Percentiles rank a stretch among this genome's conserved stretches.
phyloP scores from a whole-genome alignment of 2,113 vertebrate species.

The Tragelaphus strepsiceros region DNA sequence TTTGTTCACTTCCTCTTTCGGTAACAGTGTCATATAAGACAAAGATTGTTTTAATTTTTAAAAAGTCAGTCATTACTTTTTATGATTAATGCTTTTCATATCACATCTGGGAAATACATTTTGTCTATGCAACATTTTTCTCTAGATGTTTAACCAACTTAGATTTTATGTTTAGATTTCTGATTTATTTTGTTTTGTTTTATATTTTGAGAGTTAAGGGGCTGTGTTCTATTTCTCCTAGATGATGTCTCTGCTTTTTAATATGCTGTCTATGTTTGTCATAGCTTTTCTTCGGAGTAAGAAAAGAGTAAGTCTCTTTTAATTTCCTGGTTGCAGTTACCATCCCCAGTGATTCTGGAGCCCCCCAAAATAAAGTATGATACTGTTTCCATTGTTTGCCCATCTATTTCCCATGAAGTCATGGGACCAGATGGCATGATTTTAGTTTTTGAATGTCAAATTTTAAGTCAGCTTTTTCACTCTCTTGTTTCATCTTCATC shows the following conservation, averaged over 20 bases:
- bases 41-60: neutral
- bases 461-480: neutral
- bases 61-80: neutral
- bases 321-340: neutral
- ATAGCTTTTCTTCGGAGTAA: neutral
- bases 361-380: accelerated
- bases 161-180: neutral
- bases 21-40: neutral
- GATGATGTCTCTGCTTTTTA: neutral
- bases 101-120: neutral
- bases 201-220: neutral
- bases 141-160: neutral
- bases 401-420: neutral
- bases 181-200: neutral
- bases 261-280: neutral
- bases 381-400: neutral
- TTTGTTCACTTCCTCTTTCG: neutral
- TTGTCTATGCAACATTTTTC: neutral
- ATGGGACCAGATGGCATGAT: neutral
- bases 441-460: neutral
- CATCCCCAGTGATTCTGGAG: neutral
- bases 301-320: neutral
- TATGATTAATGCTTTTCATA: neutral
- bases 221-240: neutral
- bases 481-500: neutral